phyloP scores from a whole-genome alignment of 2,797 vertebrate genomes.

The Catamblyrhynchus diadema region DNA sequence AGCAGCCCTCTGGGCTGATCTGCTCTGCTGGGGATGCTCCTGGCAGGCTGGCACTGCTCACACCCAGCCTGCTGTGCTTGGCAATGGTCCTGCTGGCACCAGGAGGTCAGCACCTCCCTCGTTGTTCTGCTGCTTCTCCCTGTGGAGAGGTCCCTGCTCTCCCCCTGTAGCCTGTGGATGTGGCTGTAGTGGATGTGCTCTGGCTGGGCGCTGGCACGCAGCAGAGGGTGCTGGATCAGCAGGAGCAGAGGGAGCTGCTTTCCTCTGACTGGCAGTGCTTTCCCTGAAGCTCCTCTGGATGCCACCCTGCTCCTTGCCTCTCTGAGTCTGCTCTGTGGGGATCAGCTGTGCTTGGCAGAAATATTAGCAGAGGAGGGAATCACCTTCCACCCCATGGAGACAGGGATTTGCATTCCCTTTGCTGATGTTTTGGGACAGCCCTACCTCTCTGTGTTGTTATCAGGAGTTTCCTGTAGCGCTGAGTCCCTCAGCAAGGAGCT shows the following conservation, averaged over 20 bases:
- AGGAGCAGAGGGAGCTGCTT: neutral
- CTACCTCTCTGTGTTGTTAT: neutral
- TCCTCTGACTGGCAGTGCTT: neutral
- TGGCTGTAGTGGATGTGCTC: neutral
- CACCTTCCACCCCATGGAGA: accelerated
- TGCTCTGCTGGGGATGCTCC: neutral
- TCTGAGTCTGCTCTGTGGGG: accelerated
- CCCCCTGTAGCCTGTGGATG: accelerated
- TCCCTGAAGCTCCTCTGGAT: neutral
- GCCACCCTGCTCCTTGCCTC: neutral
- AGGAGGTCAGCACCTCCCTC: neutral
- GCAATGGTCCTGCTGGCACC: accelerated
- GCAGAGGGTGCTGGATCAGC: neutral
- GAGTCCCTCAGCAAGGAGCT: neutral
- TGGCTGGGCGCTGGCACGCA: neutral
- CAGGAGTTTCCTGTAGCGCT: neutral
- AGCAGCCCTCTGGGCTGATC: neutral
- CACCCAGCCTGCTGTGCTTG: neutral
- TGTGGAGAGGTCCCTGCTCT: neutral
- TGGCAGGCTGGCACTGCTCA: neutral
- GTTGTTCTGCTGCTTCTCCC: neutral
- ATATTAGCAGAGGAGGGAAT: neutral
- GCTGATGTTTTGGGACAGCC: neutral
- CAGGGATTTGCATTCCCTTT: neutral
- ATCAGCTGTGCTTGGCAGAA: neutral